These are phyloP conservation scores for Sebastes minor DNA, from an alignment of 2,797 vertebrate genomes.

Conservation along the genomic window DNA sequence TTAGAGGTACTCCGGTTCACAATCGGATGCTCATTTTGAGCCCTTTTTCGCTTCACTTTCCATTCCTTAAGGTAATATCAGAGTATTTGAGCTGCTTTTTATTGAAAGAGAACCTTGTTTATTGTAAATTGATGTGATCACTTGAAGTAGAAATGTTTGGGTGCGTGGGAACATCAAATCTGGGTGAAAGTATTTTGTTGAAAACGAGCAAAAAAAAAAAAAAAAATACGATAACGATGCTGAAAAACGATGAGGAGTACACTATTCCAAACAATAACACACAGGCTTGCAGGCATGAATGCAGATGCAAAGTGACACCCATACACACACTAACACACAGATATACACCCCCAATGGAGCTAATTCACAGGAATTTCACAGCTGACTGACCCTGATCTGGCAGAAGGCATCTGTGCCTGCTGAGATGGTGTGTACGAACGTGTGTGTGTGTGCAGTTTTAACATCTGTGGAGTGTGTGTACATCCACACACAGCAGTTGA, in stretches of 20 bases:
- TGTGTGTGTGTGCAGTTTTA: constrained; percentile 7
- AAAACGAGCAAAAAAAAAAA: not conserved
- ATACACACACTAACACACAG: constrained; percentile 3
- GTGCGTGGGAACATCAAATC: not conserved
- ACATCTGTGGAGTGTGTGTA: constrained; percentile 3
- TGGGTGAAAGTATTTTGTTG: not conserved
- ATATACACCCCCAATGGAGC: constrained; percentile 35
- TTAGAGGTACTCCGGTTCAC: not conserved
- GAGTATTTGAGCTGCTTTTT: not conserved
- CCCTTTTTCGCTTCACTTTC: not conserved
- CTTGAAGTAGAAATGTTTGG: not conserved
- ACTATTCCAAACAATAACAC: not conserved
- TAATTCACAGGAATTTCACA: constrained; percentile 65
- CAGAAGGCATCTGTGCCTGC: constrained; percentile 57
- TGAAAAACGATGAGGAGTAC: not conserved
- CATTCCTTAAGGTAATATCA: not conserved
- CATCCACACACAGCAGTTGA: not conserved
- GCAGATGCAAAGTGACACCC: constrained; percentile 24
- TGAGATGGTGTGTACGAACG: constrained; percentile 21
- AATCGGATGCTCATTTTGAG: not conserved
- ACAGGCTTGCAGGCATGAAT: constrained; percentile 2
- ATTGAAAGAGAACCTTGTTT: not conserved
- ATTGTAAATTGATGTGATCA: not conserved
- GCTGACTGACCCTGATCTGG: constrained; percentile 66
- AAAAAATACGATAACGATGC: not conserved